Percentiles rank a stretch among this genome's conserved stretches.
Evolutionary conservation across 2,797 vertebrate species (phyloP).

Genomic region (Sebastes hubbsi): DNA sequence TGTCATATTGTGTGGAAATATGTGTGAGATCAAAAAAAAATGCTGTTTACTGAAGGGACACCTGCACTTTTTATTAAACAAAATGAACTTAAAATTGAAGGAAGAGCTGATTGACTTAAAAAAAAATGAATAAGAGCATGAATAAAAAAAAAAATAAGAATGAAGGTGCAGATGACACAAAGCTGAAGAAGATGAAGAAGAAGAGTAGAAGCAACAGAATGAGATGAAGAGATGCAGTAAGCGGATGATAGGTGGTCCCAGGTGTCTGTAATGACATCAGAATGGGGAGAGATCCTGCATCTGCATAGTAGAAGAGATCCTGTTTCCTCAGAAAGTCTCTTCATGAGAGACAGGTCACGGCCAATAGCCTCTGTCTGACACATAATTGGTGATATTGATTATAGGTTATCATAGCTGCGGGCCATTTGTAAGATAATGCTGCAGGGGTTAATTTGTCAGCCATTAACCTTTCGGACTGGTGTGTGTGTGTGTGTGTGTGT

Average conservation of each 20-base stretch:
- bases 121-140: not conserved
- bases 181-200: not conserved
- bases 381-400: slow-evolving; percentile 89
- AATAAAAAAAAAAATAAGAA: not conserved
- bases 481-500: slow-evolving; percentile 63
- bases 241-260: slow-evolving; percentile 81
- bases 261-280: slow-evolving; percentile 86
- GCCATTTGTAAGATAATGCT: slow-evolving; percentile 87
- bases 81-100: not conserved
- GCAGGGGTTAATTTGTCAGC: slow-evolving; percentile 86
- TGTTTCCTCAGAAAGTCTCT: slow-evolving; percentile 83
- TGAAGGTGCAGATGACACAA: not conserved
- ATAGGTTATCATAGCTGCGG: slow-evolving; percentile 88
- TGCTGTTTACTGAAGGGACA: not conserved
- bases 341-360: slow-evolving; percentile 82
- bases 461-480: slow-evolving; percentile 84
- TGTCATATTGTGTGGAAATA: not conserved
- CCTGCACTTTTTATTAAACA: not conserved
- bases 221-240: slow-evolving; percentile 38
- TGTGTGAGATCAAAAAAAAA: not conserved
- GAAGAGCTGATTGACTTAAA: not conserved
- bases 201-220: slow-evolving; percentile 32
- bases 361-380: slow-evolving; percentile 83
- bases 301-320: slow-evolving; percentile 80
- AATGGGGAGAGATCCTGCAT: slow-evolving; percentile 72